Percentiles rank a stretch among this genome's conserved stretches.
These are phyloP conservation scores for Rotaria macrura DNA, from an alignment of 2,888 invertebrate species.

Conservation along the genomic window DNA sequence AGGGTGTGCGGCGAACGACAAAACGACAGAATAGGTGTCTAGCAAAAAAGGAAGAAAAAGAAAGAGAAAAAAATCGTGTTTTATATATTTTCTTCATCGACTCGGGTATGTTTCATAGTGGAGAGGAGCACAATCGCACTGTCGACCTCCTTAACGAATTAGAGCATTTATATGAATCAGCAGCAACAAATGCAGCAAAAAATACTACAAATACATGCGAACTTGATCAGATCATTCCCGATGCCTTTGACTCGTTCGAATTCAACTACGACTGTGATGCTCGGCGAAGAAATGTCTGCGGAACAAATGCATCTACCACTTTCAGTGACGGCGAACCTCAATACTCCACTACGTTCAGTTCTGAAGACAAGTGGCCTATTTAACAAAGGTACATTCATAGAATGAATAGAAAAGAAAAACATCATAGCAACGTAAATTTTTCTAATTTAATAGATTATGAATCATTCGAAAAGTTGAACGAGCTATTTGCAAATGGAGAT, in stretches of 20 bases:
- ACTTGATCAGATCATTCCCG: neutral
- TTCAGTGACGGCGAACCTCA: neutral
- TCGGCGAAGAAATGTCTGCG: neutral
- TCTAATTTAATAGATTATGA: neutral
- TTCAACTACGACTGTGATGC: neutral
- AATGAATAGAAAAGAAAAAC: neutral
- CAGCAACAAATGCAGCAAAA: neutral
- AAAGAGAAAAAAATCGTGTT: neutral
- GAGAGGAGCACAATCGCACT: neutral
- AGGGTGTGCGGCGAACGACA: neutral
- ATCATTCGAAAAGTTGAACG: neutral
- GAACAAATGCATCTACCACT: neutral
- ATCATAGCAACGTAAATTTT: neutral
- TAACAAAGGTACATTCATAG: neutral
- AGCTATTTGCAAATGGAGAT: neutral
- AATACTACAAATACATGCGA: neutral
- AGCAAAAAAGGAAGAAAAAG: neutral
- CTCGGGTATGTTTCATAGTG: slow-evolving; percentile 1
- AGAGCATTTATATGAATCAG: neutral
- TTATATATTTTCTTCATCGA: neutral
- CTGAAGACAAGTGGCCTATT: slow-evolving; percentile 20
- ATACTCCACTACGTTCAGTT: neutral
- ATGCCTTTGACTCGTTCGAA: neutral
- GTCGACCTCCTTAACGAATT: neutral
- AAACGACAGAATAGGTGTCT: neutral